Evolutionary conservation across 2,113 vertebrate genomes (phyloP).

Genomic region (Lepisosteus osseus): DNA sequence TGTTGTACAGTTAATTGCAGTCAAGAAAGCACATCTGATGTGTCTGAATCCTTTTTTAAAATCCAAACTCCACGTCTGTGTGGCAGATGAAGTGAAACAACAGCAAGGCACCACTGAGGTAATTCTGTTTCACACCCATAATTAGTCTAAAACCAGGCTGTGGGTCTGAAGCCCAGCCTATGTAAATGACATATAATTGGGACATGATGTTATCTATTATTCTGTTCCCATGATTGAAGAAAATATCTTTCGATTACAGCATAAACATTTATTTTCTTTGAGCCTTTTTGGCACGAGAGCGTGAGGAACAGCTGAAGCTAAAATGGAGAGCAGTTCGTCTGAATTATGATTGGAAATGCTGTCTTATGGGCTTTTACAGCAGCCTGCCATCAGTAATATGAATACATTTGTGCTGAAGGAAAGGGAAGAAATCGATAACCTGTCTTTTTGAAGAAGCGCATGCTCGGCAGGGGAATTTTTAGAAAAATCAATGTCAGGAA

Average conservation of each 20-base stretch:
- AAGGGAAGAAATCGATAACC: too few relatives aligned
- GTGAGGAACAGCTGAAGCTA: too few relatives aligned
- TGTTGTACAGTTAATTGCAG: too few relatives aligned
- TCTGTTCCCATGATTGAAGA: slow-evolving; percentile 1
- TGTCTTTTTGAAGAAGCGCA: too few relatives aligned
- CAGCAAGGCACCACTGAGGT: not conserved
- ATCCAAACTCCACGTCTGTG: not conserved
- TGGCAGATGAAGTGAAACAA: not conserved
- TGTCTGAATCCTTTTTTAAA: not conserved
- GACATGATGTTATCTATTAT: not conserved
- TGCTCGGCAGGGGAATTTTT: too few relatives aligned
- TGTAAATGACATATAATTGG: not conserved
- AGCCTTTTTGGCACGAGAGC: not conserved
- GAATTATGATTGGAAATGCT: too few relatives aligned
- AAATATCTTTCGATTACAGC: not conserved
- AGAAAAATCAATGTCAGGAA: too few relatives aligned
- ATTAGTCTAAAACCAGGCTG: not conserved
- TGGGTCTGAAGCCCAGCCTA: not conserved
- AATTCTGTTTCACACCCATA: not conserved
- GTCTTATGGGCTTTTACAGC: not conserved
- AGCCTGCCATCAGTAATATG: not conserved
- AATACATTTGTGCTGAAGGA: not conserved
- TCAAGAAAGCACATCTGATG: not conserved
- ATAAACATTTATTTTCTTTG: not conserved
- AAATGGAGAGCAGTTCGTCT: too few relatives aligned